These are phyloP conservation scores for Phoenicopterus ruber DNA, from an alignment of 2,113 vertebrate genomes.

Conservation along the genomic window DNA sequence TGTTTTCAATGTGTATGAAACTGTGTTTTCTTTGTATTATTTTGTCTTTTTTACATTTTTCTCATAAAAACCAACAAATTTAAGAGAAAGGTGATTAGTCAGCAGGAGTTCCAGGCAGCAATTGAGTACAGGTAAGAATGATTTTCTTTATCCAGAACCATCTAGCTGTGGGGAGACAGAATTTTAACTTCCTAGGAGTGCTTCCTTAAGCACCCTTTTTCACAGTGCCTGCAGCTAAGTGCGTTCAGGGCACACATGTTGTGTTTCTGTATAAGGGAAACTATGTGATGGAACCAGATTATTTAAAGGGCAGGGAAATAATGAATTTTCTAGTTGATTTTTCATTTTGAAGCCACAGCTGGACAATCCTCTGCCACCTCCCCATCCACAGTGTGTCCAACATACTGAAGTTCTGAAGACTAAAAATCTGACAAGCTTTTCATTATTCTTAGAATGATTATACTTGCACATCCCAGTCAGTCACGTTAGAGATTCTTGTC, in stretches of 20 bases:
- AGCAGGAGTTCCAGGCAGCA: conserved; percentile 45
- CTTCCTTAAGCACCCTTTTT: background rate
- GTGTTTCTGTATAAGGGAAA: background rate
- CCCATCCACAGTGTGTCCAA: background rate
- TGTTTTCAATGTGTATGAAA: background rate
- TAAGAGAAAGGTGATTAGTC: conserved; percentile 39
- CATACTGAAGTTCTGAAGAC: background rate
- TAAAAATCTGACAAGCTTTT: background rate
- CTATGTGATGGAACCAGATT: background rate
- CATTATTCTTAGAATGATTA: background rate
- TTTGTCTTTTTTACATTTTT: background rate
- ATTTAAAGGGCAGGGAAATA: background rate
- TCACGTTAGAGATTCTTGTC: background rate
- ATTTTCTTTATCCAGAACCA: background rate
- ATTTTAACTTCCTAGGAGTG: background rate
- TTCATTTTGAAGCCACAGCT: background rate
- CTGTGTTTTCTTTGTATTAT: background rate
- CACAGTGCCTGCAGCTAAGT: background rate
- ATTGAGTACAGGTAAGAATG: conserved; percentile 25
- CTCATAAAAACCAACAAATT: conserved; percentile 43
- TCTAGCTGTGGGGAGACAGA: background rate
- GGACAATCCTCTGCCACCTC: background rate
- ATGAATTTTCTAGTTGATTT: background rate
- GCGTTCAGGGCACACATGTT: background rate
- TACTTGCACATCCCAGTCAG: background rate